Evolutionary conservation across 2,888 invertebrate species (phyloP), one percentile per base, ranked within the genome.

Genomic region (Zhengitettix transpicula): DNA sequence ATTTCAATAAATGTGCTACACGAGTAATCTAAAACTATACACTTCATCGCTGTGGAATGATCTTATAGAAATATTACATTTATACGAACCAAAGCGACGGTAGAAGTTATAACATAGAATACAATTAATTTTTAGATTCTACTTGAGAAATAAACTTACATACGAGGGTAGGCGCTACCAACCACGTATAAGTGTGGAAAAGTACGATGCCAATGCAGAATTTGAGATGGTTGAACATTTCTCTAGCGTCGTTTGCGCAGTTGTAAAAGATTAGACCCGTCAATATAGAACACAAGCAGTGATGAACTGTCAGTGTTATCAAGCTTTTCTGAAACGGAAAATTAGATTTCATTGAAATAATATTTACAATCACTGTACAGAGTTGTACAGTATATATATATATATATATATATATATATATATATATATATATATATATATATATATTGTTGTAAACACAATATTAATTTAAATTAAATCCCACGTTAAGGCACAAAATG

Each of bases 211-310:
- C 83, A 56, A 84, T 80, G 67, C 83, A 83, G 68, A 82, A 77
- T 69, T 84, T 84, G 62, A 84, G 73, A 67, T 84, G 84, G 66
- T 81, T 81, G 69, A 84, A 84, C 81, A 83, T 83, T 66, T 82
- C 77, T 1, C 75, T 72, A 28, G 84, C 84, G 61, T 83, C 80
- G 66, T 82, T 81, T 2, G 81, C 82, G 70, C 79, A 76, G 62
- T 80, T 77, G 68, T 77, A 79, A 71, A 82, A 83, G 63, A 84
- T 79, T 10, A 79, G 65, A 15, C 82, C 82, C 62, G 78, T 70
- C 44, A 81, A 74, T 2, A 81, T 12, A 0, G 79, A 81, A 66
- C 83, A 83, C 69, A 82, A 71, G 7, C 78, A 64, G 69, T 84
- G 83, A 67, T 84, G 83, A 8, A 79, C 64, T 9, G 80, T 69